These are phyloP conservation scores for Lasioglossum marginatum DNA, from an alignment of 2,888 invertebrate genomes.

Conservation along the genomic window DNA sequence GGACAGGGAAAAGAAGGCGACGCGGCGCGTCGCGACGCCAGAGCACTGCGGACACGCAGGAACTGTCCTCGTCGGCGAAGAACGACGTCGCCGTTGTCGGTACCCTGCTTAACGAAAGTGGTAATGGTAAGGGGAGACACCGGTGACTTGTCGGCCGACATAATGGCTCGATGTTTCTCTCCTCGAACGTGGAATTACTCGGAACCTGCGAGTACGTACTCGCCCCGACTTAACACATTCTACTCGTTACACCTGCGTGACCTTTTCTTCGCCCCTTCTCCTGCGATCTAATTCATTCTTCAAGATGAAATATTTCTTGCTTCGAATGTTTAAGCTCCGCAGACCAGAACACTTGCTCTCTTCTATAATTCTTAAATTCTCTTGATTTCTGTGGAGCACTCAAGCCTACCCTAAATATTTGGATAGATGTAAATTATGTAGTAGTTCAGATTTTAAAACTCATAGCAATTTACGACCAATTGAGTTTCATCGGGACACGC, in stretches of 20 bases:
- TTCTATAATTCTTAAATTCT: background rate
- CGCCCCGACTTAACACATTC: background rate
- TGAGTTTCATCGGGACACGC: background rate
- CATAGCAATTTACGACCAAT: background rate
- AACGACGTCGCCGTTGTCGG: slow-evolving; percentile 48
- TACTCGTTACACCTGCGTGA: background rate
- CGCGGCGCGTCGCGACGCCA: slow-evolving; percentile 9
- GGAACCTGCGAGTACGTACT: background rate
- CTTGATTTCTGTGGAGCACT: background rate
- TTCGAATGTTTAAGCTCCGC: background rate
- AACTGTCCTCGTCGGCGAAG: slow-evolving; percentile 35
- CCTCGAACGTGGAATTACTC: slow-evolving; percentile 15
- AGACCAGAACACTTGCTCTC: background rate
- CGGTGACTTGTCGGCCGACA: slow-evolving; percentile 44
- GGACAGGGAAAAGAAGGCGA: slow-evolving; percentile 38
- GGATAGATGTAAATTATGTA: background rate
- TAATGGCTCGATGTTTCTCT: slow-evolving; percentile 58
- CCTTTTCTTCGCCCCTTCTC: background rate
- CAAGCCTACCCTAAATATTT: background rate
- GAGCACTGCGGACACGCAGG: slow-evolving; percentile 17
- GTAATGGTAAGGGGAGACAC: slow-evolving; percentile 30
- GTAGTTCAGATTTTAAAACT: background rate
- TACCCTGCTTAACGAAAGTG: slow-evolving; percentile 38
- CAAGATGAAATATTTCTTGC: background rate
- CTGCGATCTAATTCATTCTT: background rate